These are phyloP conservation scores for Caretta caretta DNA, from an alignment of 2,113 vertebrate genomes.

Conservation along the genomic window DNA sequence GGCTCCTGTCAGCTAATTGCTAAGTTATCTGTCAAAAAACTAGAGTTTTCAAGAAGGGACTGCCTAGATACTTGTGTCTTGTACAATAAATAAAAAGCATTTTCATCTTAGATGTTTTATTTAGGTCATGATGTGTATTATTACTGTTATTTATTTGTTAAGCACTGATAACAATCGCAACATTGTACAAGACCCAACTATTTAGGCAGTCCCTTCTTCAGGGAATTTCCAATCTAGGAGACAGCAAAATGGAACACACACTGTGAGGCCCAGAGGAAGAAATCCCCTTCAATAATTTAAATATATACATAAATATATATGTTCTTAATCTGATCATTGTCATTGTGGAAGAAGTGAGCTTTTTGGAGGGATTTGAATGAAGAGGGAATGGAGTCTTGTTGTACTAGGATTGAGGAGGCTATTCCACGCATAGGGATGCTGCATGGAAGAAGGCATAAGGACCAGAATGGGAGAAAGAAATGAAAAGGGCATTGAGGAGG, in stretches of 20 bases:
- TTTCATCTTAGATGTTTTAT: conserved; percentile 14
- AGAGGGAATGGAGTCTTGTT: neutral
- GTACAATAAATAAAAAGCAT: neutral
- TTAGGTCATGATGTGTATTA: neutral
- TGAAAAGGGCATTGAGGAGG: neutral
- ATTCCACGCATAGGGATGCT: neutral
- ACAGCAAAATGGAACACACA: neutral
- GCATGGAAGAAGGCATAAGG: neutral
- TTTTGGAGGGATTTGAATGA: neutral
- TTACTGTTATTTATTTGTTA: neutral
- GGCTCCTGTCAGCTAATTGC: too few species aligned
- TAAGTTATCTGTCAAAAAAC: too few species aligned
- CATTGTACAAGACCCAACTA: neutral
- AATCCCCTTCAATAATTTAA: neutral
- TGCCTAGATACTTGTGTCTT: too few species aligned
- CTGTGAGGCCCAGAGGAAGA: neutral
- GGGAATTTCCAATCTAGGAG: neutral
- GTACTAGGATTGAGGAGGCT: neutral
- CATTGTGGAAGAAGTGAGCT: neutral
- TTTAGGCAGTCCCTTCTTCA: neutral
- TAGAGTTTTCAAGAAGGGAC: too few species aligned
- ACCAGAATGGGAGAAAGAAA: fast-evolving
- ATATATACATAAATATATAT: neutral
- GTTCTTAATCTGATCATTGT: neutral
- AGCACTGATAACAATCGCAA: neutral